A percentile compares a stretch with the other conserved stretches of the same genome.
Conservation (phyloP, 2,888 invertebrate species). For the Dynastes hyllus region DNA sequence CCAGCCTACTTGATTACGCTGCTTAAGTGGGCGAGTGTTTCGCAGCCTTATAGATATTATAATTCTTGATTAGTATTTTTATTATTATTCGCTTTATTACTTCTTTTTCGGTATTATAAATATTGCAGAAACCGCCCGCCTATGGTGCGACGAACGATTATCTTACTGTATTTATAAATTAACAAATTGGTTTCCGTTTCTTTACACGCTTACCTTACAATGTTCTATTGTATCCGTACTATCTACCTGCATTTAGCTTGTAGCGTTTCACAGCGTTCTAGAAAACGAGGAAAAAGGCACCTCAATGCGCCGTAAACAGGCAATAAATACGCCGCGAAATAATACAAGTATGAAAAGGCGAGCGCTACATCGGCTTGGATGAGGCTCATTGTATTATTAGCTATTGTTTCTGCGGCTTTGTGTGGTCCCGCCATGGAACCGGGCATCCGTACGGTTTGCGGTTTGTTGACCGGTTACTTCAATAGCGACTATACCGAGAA, state of each 20-base stretch:
- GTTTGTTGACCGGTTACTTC: constrained; percentile 33
- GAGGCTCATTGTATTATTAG: constrained; percentile 8
- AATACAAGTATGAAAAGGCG: constrained; percentile 7
- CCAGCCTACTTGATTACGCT: too few relatives aligned
- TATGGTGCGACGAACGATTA: too few relatives aligned
- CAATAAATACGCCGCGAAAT: constrained; percentile 10
- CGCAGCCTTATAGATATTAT: too few relatives aligned
- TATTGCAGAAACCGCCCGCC: too few relatives aligned
- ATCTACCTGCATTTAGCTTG: not conserved
- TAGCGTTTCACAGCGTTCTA: not conserved
- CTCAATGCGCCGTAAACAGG: not conserved
- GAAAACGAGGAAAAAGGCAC: not conserved
- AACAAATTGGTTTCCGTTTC: too few relatives aligned
- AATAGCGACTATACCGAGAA: constrained; percentile 6
- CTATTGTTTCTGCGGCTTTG: constrained; percentile 18
- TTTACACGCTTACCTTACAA: too few relatives aligned
- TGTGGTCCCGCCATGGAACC: not conserved
- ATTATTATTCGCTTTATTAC: too few relatives aligned
- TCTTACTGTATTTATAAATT: too few relatives aligned
- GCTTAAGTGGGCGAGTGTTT: too few relatives aligned
- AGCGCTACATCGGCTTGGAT: not conserved
- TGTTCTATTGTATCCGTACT: too few relatives aligned
- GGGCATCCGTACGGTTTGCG: constrained; percentile 8
- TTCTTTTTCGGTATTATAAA: too few relatives aligned
- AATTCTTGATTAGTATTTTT: too few relatives aligned